Base-by-base conservation (phyloP, 2,113 vertebrate species). In the Oreochromis spilurus region DNA sequence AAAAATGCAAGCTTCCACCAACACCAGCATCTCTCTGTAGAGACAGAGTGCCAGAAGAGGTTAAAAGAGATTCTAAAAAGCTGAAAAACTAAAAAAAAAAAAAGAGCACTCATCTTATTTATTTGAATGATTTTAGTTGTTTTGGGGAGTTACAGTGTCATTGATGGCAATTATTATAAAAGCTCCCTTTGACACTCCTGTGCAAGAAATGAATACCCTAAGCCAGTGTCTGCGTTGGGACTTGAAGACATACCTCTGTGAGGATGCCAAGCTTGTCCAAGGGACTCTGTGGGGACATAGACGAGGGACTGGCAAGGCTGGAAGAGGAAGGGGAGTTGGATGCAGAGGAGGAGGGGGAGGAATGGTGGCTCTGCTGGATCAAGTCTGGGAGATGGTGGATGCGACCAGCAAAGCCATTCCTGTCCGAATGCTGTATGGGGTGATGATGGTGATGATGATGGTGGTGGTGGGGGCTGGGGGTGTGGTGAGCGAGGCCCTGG, bases 301-400 rank as follows among this genome's bases (percentile, higher is more conserved):
- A 97, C 96, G 97, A 89, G 89, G 95, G 98, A 97, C 98, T 98
- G 97, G 97, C 97, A 92, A 98, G 97, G 96, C 97, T 97, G 97
- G 98, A 98, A 95, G 98, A 97, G 97, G 98, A 97, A 94, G 98
- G 97, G 97, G 98, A 98, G 97, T 96, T 97, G 96, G 97, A 89
- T 89, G 95, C 85, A 17, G 94, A 91, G 88, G 95, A 95, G 85
- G 95, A 95, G 70, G 98, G 97, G 97, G 98, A 97, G 96, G 98
- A 98, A 97, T 97, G 99, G 96, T 98, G 98, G 97, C 98, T 99
- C 98, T 99, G 98, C 97, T 99, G 98, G 97, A 99, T 98, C 97
- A 99, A 97, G 97, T 99, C 98, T 95, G 98, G 98, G 97, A 99
- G 98, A 97, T 98, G 98, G 97, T 99, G 98, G 97, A 99, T 98